Evolutionary conservation across 2,113 vertebrate species (phyloP).

Genomic region (Leptocoma aspasia): DNA sequence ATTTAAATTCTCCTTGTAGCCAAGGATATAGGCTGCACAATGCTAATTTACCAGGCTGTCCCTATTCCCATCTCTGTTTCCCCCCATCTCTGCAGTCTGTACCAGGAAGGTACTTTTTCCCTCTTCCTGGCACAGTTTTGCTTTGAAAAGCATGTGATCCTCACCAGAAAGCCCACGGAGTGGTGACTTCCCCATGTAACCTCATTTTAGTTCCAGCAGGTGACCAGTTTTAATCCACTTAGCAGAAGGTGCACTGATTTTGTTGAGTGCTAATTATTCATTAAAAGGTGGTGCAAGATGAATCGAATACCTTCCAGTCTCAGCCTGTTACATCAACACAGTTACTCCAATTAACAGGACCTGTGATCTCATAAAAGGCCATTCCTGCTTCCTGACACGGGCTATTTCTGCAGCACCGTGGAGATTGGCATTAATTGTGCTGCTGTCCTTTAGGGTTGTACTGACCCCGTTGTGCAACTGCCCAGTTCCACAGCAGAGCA

Average conservation of each 20-base stretch:
- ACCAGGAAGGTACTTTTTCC: neutral
- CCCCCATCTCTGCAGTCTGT: neutral
- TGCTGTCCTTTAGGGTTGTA: neutral
- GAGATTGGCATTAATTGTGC: neutral
- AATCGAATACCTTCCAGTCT: slow-evolving; percentile 24
- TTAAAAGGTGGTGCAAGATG: slow-evolving; percentile 25
- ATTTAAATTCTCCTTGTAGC: neutral
- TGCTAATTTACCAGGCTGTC: neutral
- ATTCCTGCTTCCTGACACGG: neutral
- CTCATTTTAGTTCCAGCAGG: slow-evolving; percentile 30
- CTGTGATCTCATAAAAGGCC: slow-evolving; percentile 35
- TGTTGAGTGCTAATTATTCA: slow-evolving; percentile 37
- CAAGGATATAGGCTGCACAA: neutral
- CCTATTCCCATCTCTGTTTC: neutral
- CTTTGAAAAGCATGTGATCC: slow-evolving; percentile 6
- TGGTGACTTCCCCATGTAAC: neutral
- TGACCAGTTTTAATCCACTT: slow-evolving; percentile 51
- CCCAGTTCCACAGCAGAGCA: neutral
- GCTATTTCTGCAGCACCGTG: neutral
- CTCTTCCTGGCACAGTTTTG: neutral
- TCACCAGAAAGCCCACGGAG: neutral
- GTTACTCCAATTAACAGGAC: slow-evolving; percentile 38
- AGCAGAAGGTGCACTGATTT: slow-evolving; percentile 22
- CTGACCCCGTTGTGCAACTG: neutral
- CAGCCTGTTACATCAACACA: slow-evolving; percentile 9